Evolutionary conservation across 23 tunicate genomes (phyloP), one percentile per base, ranked within the genome.

Genomic region (Clavelina lepadiformis): DNA sequence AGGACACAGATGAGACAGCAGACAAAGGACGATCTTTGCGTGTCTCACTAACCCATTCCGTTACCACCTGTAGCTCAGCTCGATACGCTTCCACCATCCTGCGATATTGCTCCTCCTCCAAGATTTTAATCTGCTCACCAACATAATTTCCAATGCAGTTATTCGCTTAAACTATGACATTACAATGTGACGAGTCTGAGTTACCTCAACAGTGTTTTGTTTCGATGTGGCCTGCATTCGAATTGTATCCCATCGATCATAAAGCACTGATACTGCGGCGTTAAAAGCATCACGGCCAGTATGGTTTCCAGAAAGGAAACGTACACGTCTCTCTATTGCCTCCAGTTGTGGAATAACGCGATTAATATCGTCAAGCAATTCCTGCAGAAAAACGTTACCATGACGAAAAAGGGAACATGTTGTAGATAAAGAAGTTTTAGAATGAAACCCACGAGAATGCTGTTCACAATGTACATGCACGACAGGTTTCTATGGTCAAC

Each of bases 11-110:
- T 0, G 86, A 70, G 18, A 50, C 33, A 33, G 45, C 50, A 2
- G 56, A 55, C 30, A 7, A 3, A 1, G 60, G 69, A 2, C 62
- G 33, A 7, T 30, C 46, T 45, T 34, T 38, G 3, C 24, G 46
- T 29, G 20, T 21, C 36, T 54, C 58, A 0, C 61, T 31, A 73
- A 87, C 58, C 96, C 96, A 87, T 19, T 79, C 86, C 31, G 70
- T 73, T 29, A 87, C 78, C 32, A 73, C 55, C 19, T 82, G 76
- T 30, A 82, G 73, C 46, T 91, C 98, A 32, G 81, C 80, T 58
- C 56, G 64, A 63, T 91, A 91, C 32, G 85, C 98, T 44, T 77
- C 91, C 75, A 91, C 98, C 92, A 83, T 91, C 31, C 92, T 60
- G 7, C 84, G 58, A 55, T 91, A 73, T 34, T 83, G 92, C 36